phyloP scores from a whole-genome alignment of 2,113 vertebrate genomes.

The Nymphicus hollandicus region DNA sequence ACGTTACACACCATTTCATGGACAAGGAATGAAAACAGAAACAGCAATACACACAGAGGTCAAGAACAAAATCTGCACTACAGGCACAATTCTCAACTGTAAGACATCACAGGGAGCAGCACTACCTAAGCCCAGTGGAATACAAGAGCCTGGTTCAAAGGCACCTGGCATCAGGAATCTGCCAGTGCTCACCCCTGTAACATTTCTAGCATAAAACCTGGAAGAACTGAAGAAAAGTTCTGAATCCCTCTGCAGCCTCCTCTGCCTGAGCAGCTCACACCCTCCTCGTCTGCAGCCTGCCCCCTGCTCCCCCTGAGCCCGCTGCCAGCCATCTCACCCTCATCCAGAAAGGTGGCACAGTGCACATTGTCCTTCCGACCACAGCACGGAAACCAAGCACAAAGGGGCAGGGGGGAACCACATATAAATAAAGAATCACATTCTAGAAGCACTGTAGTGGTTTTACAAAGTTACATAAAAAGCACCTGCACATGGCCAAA shows the following conservation, averaged over 20 bases:
- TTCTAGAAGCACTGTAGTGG: not conserved
- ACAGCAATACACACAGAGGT: not conserved
- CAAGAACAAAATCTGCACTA: not conserved
- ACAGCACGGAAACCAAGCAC: rapidly evolving
- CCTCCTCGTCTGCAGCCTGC: not conserved
- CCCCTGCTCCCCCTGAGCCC: not conserved
- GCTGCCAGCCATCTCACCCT: not conserved
- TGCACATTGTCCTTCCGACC: not conserved
- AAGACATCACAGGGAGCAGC: not conserved
- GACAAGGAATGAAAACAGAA: not conserved
- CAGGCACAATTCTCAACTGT: not conserved
- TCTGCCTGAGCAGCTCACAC: not conserved
- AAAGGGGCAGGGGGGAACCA: not conserved
- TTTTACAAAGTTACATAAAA: not conserved
- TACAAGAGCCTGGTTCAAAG: not conserved
- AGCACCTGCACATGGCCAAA: not conserved
- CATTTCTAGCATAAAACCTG: not conserved
- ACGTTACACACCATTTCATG: not conserved
- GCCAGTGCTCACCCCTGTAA: not conserved
- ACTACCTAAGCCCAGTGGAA: not conserved
- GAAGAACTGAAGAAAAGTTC: not conserved
- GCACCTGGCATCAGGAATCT: not conserved
- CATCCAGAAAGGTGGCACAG: rapidly evolving
- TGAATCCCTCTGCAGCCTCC: not conserved
- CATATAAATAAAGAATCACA: not conserved